A percentile compares a stretch with the other conserved stretches of the same genome.
Evolutionary conservation across 2,113 vertebrate species (phyloP).

Genomic region (Nothobranchius kuhntae): DNA sequence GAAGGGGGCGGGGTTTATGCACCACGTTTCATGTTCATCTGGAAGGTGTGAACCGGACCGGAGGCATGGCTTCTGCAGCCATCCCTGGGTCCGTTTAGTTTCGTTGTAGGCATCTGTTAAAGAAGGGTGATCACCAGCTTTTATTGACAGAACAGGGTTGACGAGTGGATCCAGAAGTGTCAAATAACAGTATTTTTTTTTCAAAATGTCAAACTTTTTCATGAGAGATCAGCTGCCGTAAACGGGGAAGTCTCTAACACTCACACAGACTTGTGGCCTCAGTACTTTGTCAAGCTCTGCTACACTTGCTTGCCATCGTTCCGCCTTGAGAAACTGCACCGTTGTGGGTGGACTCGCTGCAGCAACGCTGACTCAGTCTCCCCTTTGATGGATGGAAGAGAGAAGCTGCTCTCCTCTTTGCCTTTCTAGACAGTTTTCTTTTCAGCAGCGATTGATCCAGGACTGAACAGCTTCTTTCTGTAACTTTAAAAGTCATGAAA

Average conservation of each 20-base stretch:
- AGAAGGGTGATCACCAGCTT: conserved; percentile 2
- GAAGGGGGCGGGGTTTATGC: too few species aligned
- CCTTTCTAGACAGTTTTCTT: conserved; percentile 48
- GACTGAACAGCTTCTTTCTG: conserved; percentile 30
- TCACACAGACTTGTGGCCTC: conserved; percentile 42
- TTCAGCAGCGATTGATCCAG: conserved; percentile 28
- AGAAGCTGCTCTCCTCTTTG: conserved; percentile 22
- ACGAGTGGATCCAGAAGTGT: background rate
- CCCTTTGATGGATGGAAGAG: background rate
- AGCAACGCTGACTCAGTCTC: conserved; percentile 23
- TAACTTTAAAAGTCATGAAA: conserved; percentile 34
- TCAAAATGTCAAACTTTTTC: conserved; percentile 13
- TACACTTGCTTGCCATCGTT: conserved; percentile 31
- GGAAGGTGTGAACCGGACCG: too few species aligned
- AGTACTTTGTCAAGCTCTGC: conserved; percentile 21
- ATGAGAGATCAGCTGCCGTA: conserved; percentile 37
- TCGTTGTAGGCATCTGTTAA: background rate
- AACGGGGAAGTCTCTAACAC: conserved; percentile 23
- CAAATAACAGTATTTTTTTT: background rate
- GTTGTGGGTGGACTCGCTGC: conserved; percentile 23
- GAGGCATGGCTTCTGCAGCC: background rate
- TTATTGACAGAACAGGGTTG: background rate
- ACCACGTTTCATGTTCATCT: too few species aligned
- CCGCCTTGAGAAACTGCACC: conserved; percentile 52
- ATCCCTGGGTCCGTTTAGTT: background rate